Base-by-base conservation (phyloP, 2,113 vertebrate genomes). In the Notechis scutatus region DNA sequence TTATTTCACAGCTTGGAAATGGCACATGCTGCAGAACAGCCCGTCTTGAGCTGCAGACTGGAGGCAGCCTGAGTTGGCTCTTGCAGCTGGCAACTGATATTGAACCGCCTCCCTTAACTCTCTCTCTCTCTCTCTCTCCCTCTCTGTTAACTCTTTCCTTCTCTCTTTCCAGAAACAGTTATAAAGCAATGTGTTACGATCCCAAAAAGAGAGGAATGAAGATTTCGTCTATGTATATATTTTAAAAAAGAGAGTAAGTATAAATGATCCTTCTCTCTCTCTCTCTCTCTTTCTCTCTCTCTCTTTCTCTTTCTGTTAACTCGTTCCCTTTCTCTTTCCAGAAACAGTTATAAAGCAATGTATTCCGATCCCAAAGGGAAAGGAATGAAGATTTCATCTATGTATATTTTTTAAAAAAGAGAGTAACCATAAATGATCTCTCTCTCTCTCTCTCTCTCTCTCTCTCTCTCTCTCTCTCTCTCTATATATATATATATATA, bases 1-100 rank as follows among this genome's bases (percentile, higher is more conserved):
- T 96, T 97, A 96, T 96, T 97, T 96, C 96, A 95, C 92, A 94
- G 95, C 89, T 86, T 59, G 93, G 88, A 96, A 95, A 96, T 94
- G 93, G 94, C 93, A 94, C 88, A 89, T 81, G 86, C 91, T 95
- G 95, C 59, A 85, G 95, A 95, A 97, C 95, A 94, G 95, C 95
- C 4, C 85, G 93, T 94, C 92, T 94, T 94, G 93, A 94, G 94
- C 95, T 96, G 91, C 94, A 95, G 95, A 95, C 54, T 39, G 42
- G 42, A 47, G 12, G 85, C 39, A 74, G 29, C 55, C 74, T 39
- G 42, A 54, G 24, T 15, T 45, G 20, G 12, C 23, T 12, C 34
- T n/a, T n/a, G 87, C 24, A 42, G 14, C 23, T 57, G 29, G 50
- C 29, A 81, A 59, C 12, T 12, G 54, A 81, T 81, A 81, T 39